Base-by-base conservation (phyloP, 2,888 invertebrate species). In the Phyllotreta striolata region DNA sequence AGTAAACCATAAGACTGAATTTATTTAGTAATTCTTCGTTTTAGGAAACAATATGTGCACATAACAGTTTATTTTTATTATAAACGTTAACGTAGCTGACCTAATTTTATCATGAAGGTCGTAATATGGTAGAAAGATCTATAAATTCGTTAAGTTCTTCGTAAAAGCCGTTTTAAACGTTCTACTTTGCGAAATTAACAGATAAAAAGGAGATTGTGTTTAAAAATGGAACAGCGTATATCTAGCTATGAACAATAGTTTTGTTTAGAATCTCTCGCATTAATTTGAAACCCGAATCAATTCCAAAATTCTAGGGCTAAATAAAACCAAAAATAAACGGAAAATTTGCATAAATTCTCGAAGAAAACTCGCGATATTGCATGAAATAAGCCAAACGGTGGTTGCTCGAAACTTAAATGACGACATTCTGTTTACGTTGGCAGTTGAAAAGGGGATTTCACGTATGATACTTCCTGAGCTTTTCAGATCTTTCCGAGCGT, bases 391-490 rank as follows among this genome's bases (percentile, higher is more conserved):
- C 38, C 40, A 52, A 52, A 55, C 34, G 38, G 52, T 44, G 43
- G 24, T 9, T 60, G 37, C 52, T 60, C 38, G 35, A 65, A 64
- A 61, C 64, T 54, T 59, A 55, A 62, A 54, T 55, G 58, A 57
- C 62, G 58, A 57, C 62, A 41, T 62, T 58, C 46, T 43, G 62
- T 65, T 43, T 64, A 55, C 38, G 47, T 47, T 14, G 34, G 55
- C 47, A 38, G 51, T 46, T 44, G 49, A 61, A 64, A 61, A 56
- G 52, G 49, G 49, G 52, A 65, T 65, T 55, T 62, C 43, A 55
- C 43, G 62, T 62, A 55, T 58, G 65, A 62, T 64, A 61, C 64
- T 61, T 65, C 56, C 62, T 52, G 52, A 60, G 12, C 41, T 49
- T 51, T 58, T 40, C 24, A 14, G 47, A 47, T 47, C 43, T 55